phyloP scores from a whole-genome alignment of 2,797 vertebrate genomes.

The Pseudochirops corinnae region DNA sequence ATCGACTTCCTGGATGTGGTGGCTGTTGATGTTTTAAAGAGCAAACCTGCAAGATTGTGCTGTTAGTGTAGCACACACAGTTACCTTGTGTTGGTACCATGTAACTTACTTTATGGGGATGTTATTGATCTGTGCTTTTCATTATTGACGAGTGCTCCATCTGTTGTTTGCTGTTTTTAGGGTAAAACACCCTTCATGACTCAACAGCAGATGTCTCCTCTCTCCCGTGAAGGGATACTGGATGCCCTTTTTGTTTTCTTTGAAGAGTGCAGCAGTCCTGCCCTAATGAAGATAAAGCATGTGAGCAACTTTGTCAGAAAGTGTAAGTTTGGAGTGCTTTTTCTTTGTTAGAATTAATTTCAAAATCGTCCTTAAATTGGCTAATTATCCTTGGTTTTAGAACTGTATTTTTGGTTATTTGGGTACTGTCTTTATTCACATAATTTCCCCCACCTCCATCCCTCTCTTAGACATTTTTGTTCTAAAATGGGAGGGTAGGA shows the following conservation, averaged over 20 bases:
- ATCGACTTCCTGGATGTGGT: constrained; percentile 32
- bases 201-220: constrained; percentile 89
- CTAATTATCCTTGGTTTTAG: constrained; percentile 39
- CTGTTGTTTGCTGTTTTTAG: constrained; percentile 86
- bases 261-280: constrained; percentile 93
- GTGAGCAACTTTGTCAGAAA: constrained; percentile 95
- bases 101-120: constrained; percentile 81
- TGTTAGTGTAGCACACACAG: constrained; percentile 51
- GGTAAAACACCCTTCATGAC: constrained; percentile 88
- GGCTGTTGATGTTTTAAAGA: constrained; percentile 29
- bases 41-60: constrained; percentile 30
- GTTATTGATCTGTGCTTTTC: constrained; percentile 85
- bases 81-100: constrained; percentile 70
- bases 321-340: constrained; percentile 87
- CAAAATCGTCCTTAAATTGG: constrained; percentile 36
- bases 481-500: constrained; percentile 21
- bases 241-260: constrained; percentile 94
- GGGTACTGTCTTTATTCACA: constrained; percentile 37
- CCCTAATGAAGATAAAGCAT: constrained; percentile 93
- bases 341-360: constrained; percentile 19
- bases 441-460: constrained; percentile 14
- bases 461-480: constrained; percentile 68
- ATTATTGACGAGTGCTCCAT: constrained; percentile 86
- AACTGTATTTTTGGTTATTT: constrained; percentile 40
- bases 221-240: constrained; percentile 94